Evolutionary conservation across 2,888 invertebrate genomes (phyloP), one percentile per base, ranked within the genome.

Genomic region (Cacoxenus indagator): DNA sequence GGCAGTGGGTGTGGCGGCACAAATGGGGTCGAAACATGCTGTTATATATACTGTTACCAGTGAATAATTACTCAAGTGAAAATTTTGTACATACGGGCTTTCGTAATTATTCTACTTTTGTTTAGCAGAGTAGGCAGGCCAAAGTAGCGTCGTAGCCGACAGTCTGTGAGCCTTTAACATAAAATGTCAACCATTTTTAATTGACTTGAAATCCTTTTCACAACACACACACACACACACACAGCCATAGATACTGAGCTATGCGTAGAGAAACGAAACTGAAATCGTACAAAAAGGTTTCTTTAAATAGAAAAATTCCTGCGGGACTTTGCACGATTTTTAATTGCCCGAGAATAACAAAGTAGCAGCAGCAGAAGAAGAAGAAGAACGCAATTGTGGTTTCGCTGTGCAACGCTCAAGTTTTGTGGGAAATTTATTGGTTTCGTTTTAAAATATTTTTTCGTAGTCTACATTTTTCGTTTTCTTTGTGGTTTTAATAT

Each of bases 131-230:
- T n/a, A n/a, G n/a, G n/a, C n/a, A n/a, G n/a, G n/a, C n/a, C n/a
- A n/a, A n/a, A n/a, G n/a, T n/a, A n/a, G n/a, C n/a, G n/a, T n/a
- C n/a, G n/a, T n/a, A n/a, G n/a, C n/a, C n/a, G n/a, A n/a, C n/a
- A n/a, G n/a, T n/a, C n/a, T n/a, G n/a, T 8, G 61, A 24, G 22
- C 29, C 43, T 43, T 62, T 62, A 45, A 62, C 45, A 62, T 62
- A 67, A 76, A 72, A 76, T 82, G 82, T 82, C 83, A 82, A 76
- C 72, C 71, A 69, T 71, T 81, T 83, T 83, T 82, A 81, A 81
- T 81, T 82, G 83, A 82, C 82, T 80, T 77, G 57, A 72, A 83
- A 80, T 78, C 78, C 82, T 73, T 67, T 46, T 11, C n/a, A 19
- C 45, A 66, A 61, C 51, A 5, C 48, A 48, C n/a, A n/a, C n/a